These are phyloP conservation scores for Electrona antarctica DNA, from an alignment of 2,113 vertebrate genomes.

Conservation along the genomic window DNA sequence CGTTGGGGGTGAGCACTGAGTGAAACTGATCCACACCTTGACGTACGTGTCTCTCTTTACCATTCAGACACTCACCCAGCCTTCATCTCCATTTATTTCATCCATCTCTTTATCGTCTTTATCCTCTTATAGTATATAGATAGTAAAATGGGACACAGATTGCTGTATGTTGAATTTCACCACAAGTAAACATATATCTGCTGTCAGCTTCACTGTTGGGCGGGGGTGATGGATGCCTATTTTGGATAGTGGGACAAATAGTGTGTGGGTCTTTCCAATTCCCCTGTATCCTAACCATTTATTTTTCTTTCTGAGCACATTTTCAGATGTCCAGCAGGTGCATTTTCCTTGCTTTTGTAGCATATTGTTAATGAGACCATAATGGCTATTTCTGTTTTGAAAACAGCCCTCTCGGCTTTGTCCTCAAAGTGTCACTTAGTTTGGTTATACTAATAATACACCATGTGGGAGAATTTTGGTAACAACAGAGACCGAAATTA, in stretches of 20 bases:
- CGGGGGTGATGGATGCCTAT: slow-evolving; percentile 3
- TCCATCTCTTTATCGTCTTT: slow-evolving; percentile 47
- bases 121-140: slow-evolving; percentile 42
- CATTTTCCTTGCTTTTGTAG: too few relatives aligned
- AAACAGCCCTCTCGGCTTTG: too few relatives aligned
- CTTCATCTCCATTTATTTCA: slow-evolving; percentile 44
- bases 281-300: too few relatives aligned
- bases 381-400: too few relatives aligned
- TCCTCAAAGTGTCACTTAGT: too few relatives aligned
- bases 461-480: too few relatives aligned
- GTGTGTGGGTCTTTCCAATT: background rate
- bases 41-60: slow-evolving; percentile 32
- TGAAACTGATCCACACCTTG: slow-evolving; percentile 59
- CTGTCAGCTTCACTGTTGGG: slow-evolving; percentile 23
- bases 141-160: slow-evolving; percentile 42
- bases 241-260: slow-evolving; percentile 22
- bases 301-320: too few relatives aligned
- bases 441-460: too few relatives aligned
- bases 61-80: slow-evolving; percentile 46
- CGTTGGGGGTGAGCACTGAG: slow-evolving; percentile 53
- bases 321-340: too few relatives aligned
- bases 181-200: slow-evolving; percentile 23
- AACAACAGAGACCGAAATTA: too few relatives aligned
- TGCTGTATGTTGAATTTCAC: slow-evolving; percentile 34
- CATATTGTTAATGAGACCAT: too few relatives aligned